These are phyloP conservation scores for Oenanthe melanoleuca DNA, from an alignment of 2,113 vertebrate genomes.

Conservation along the genomic window DNA sequence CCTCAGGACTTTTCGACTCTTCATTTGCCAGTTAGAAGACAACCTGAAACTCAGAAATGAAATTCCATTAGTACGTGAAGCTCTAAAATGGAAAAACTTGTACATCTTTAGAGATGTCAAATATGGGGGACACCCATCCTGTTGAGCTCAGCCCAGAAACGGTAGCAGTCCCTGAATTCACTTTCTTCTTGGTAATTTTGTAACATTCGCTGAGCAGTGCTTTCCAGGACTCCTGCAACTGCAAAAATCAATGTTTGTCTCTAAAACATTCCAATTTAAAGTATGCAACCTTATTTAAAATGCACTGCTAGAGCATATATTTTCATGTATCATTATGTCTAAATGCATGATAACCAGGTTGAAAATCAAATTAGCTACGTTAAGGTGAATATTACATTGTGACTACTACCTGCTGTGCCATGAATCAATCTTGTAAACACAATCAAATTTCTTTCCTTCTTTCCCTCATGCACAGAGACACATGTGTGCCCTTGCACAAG, in stretches of 20 bases:
- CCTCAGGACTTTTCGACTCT: background rate
- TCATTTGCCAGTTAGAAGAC: background rate
- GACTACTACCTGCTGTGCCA: constrained; percentile 87
- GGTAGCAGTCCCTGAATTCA: background rate
- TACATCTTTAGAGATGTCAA: background rate
- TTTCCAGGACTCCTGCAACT: constrained; percentile 47
- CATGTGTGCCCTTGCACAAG: background rate
- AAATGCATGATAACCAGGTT: constrained; percentile 80
- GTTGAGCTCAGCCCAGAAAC: background rate
- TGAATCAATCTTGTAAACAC: constrained; percentile 87
- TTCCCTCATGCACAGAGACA: background rate
- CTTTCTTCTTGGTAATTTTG: constrained; percentile 34
- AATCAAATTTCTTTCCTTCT: constrained; percentile 68
- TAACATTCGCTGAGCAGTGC: background rate
- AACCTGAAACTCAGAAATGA: background rate
- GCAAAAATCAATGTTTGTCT: constrained; percentile 69
- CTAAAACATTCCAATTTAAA: constrained; percentile 82
- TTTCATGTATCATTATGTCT: constrained; percentile 82
- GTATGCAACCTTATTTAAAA: constrained; percentile 86
- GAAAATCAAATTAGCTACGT: constrained; percentile 87
- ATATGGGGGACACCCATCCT: background rate
- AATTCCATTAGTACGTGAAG: background rate
- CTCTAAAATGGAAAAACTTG: background rate
- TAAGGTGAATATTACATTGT: constrained; percentile 81
- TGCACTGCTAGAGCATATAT: constrained; percentile 84